Evolutionary conservation across 2,888 invertebrate genomes (phyloP).

Genomic region (Papilio protenor): DNA sequence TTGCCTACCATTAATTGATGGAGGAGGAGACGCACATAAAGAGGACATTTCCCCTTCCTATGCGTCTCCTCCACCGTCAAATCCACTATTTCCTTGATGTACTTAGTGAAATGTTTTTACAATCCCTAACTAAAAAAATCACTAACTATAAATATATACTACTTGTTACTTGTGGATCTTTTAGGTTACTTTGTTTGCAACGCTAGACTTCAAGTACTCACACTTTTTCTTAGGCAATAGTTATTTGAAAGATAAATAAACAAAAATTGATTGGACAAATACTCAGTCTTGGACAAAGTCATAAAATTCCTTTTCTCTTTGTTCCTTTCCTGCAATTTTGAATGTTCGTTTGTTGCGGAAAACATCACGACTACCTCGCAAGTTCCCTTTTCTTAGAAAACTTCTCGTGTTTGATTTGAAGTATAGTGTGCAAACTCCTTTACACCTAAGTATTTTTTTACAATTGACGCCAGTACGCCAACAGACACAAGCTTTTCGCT

Average conservation of each 20-base stretch:
- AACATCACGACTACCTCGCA: not conserved
- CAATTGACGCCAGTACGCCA: conserved; percentile 49
- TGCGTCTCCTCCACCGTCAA: too few relatives aligned
- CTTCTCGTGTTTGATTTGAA: not conserved
- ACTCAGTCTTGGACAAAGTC: not conserved
- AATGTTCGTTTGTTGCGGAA: not conserved
- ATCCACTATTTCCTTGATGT: too few relatives aligned
- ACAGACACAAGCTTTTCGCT: conserved; percentile 51
- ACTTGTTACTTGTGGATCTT: not conserved
- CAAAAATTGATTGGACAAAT: not conserved
- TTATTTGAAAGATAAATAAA: not conserved
- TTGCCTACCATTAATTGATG: too few relatives aligned
- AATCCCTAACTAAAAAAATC: not conserved
- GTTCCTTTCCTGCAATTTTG: not conserved
- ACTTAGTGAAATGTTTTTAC: not conserved
- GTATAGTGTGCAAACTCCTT: conserved; percentile 42
- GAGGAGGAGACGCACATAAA: too few relatives aligned
- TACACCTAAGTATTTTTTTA: conserved; percentile 48
- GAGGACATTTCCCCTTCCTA: too few relatives aligned
- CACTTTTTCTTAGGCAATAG: not conserved
- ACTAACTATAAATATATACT: not conserved
- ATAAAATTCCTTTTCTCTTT: not conserved
- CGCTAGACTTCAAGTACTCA: not conserved
- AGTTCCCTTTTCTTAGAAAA: not conserved
- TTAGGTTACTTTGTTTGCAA: not conserved